Conservation (phyloP, 2,888 invertebrate genomes). For the Rotaria magnacalcarata region DNA sequence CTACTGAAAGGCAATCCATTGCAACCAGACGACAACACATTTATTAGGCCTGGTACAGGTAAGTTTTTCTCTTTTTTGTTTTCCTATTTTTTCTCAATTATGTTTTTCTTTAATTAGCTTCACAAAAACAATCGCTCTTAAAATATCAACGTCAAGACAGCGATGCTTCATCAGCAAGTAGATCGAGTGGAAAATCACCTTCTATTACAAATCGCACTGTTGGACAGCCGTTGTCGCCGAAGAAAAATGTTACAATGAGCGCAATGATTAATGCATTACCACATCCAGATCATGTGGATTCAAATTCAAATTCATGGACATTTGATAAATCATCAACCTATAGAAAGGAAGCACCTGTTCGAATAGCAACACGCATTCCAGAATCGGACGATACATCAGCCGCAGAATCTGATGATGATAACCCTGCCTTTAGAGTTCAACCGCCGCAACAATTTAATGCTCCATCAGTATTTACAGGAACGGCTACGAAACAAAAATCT, state of each 20-base stretch:
- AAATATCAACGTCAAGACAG: background rate
- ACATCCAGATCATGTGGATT: background rate
- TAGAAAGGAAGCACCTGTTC: background rate
- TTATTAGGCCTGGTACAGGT: background rate
- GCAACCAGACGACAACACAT: background rate
- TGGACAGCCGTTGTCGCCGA: background rate
- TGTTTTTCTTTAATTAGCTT: background rate
- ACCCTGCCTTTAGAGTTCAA: background rate
- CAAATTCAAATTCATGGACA: conserved; percentile 6
- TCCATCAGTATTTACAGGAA: background rate
- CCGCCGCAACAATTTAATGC: background rate
- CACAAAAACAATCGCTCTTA: background rate
- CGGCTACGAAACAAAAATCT: background rate
- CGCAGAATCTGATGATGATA: background rate
- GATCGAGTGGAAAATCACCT: background rate
- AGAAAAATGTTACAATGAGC: background rate
- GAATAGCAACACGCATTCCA: background rate
- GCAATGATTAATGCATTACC: background rate
- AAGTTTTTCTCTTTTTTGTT: background rate
- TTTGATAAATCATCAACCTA: background rate
- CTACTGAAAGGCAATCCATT: background rate
- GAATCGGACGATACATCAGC: background rate
- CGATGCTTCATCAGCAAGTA: background rate
- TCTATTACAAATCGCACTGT: background rate
- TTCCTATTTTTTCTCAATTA: background rate